A percentile compares a stretch with the other conserved stretches of the same genome.
These are phyloP conservation scores for Pollicipes pollicipes DNA, from an alignment of 1,140 invertebrate species.

Conservation along the genomic window DNA sequence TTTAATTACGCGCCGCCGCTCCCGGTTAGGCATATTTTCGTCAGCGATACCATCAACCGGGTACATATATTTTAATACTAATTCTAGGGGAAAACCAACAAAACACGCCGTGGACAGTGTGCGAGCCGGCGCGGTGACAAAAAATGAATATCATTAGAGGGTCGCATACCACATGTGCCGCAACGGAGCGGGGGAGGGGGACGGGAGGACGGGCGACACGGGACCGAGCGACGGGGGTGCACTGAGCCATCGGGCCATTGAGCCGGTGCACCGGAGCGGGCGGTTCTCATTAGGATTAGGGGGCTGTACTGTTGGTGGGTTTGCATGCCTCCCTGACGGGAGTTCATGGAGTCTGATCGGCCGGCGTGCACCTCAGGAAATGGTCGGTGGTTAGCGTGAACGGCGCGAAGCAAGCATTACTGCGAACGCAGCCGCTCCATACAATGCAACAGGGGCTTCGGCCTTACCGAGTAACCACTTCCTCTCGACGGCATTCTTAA, in stretches of 20 bases:
- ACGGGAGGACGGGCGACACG: not conserved
- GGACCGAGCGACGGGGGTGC: no score
- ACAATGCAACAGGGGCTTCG: no score
- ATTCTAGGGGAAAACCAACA: not conserved
- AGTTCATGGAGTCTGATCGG: no score
- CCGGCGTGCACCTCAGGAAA: no score
- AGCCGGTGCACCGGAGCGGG: not conserved
- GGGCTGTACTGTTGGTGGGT: not conserved
- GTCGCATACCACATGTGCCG: not conserved
- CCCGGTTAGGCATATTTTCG: not conserved
- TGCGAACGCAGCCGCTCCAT: no score
- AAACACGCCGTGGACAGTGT: not conserved
- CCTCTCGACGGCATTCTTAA: no score
- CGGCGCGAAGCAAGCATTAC: no score
- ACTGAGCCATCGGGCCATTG: not conserved
- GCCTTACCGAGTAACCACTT: no score
- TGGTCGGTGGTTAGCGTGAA: no score
- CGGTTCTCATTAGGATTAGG: not conserved
- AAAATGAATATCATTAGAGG: not conserved
- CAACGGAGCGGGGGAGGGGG: not conserved
- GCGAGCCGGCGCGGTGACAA: not conserved
- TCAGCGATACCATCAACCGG: not conserved
- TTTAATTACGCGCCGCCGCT: not conserved
- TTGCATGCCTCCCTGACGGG: not conserved
- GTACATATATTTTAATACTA: slow-evolving; percentile 1